Base-by-base conservation (phyloP, 2,113 vertebrate species). In the Psephotus haematonotus region DNA sequence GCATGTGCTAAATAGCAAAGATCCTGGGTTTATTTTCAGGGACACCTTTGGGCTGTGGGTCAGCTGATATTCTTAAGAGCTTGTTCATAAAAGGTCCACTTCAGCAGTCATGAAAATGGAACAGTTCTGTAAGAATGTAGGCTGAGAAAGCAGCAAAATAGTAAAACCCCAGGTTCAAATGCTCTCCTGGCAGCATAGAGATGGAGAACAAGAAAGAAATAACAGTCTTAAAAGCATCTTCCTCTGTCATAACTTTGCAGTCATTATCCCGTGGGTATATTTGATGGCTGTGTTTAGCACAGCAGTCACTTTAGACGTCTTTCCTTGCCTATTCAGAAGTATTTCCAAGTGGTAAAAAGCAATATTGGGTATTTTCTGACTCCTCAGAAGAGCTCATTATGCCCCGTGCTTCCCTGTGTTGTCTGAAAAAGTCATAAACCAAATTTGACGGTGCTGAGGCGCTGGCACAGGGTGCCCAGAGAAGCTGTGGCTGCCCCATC, bases 341-440 rank as follows among this genome's bases (percentile, higher is more conserved):
- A 33, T 92, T 92, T 77, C 47, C 12, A 77, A 64, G 24, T 50
- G 14, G 69, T 15, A 55, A 59, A 84, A 63, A 62, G 7, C 25
- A 65, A 1, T 55, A 62, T 46, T 46, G 47, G 41, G 14, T 52
- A 27, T 78, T 64, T 84, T 50, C 22, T 50, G 59, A 71, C 31
- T 33, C 31, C 49, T 50, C 41, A 11, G 57, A 28, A 37, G 29
- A 33, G 59, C 43, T 55, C 12, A 8, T 41, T 41, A 3, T 25
- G 59, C 39, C 19, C 29, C 0, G 3, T 2, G 2, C 35, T 63
- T 29, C 22, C 25, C n/a, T 4, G 2, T 35, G 16, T n/a, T 53
- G 13, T 35, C 47, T 43, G 47, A 33, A 78, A 78, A 50, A 43
- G 31, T 27, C 20, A 10, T 29, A 29, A 70, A 62, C 35, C 59